Percentiles rank a stretch among this genome's conserved stretches.
Evolutionary conservation across 2,888 invertebrate species (phyloP).

Genomic region (Tenthredo livida): DNA sequence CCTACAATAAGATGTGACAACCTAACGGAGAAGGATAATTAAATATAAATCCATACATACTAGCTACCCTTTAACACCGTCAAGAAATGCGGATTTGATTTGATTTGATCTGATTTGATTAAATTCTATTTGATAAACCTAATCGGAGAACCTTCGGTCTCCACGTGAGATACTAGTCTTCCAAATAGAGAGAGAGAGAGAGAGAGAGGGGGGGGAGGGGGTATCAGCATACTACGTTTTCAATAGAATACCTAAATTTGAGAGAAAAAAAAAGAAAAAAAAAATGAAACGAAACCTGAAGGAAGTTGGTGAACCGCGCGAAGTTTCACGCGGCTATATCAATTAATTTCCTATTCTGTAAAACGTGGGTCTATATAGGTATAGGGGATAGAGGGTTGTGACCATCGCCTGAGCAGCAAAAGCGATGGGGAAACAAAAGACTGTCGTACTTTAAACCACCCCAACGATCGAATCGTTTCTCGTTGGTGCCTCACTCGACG

Average conservation of each 20-base stretch:
- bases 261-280: not conserved
- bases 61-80: not conserved
- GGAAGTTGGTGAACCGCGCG: not conserved
- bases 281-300: not conserved
- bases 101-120: not conserved
- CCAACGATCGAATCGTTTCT: constrained; percentile 36
- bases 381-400: not conserved
- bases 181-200: not conserved
- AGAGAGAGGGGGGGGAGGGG: no score
- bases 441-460: constrained; percentile 5
- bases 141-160: not conserved
- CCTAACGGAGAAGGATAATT: constrained; percentile 5
- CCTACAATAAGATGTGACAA: constrained; percentile 5
- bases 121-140: not conserved
- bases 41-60: not conserved
- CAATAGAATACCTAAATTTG: not conserved
- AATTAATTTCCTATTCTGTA: constrained; percentile 17
- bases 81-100: not conserved
- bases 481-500: not conserved
- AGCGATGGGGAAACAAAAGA: constrained; percentile 26
- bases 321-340: not conserved
- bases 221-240: not conserved
- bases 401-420: not conserved
- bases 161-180: not conserved
- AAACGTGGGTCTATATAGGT: not conserved